Evolutionary conservation across 2,797 vertebrate species (phyloP).

Genomic region (Mormyrus hasselquistii): DNA sequence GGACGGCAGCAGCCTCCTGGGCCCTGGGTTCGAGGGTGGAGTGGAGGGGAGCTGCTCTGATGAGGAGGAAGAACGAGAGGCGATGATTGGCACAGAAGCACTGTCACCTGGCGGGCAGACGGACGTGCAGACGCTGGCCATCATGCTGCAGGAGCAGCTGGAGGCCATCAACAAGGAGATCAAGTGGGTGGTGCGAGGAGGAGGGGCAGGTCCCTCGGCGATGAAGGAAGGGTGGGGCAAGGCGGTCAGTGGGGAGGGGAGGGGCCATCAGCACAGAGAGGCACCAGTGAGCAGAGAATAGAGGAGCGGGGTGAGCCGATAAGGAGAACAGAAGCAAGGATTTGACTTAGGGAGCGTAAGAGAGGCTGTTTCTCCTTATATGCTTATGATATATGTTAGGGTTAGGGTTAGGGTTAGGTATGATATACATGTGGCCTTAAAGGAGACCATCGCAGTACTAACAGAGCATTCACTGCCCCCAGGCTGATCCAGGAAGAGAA

Average conservation of each 20-base stretch:
- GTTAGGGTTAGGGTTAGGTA: not conserved
- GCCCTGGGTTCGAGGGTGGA: slow-evolving; percentile 53
- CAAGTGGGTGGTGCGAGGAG: slow-evolving; percentile 58
- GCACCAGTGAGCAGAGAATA: not conserved
- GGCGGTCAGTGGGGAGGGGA: not conserved
- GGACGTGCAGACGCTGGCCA: slow-evolving; percentile 79
- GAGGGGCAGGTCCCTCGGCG: not conserved
- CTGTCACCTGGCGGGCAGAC: slow-evolving; percentile 80
- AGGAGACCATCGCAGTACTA: not conserved
- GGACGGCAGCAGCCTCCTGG: slow-evolving; percentile 61
- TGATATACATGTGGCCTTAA: not conserved
- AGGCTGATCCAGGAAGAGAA: slow-evolving; percentile 87
- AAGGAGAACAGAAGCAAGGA: not conserved
- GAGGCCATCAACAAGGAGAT: slow-evolving; percentile 88
- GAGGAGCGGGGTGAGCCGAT: not conserved
- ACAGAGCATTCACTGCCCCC: not conserved
- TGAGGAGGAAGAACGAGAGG: slow-evolving; percentile 69
- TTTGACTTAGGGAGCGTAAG: not conserved
- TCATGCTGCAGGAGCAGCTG: slow-evolving; percentile 84
- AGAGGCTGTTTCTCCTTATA: not conserved
- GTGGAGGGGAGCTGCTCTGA: slow-evolving; percentile 62
- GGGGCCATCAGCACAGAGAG: not conserved
- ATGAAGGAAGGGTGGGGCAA: not conserved
- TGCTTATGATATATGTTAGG: not conserved
- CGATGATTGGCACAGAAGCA: slow-evolving; percentile 66